These are phyloP conservation scores for Leuctra nigra DNA, from an alignment of 2,888 invertebrate species.

Conservation along the genomic window DNA sequence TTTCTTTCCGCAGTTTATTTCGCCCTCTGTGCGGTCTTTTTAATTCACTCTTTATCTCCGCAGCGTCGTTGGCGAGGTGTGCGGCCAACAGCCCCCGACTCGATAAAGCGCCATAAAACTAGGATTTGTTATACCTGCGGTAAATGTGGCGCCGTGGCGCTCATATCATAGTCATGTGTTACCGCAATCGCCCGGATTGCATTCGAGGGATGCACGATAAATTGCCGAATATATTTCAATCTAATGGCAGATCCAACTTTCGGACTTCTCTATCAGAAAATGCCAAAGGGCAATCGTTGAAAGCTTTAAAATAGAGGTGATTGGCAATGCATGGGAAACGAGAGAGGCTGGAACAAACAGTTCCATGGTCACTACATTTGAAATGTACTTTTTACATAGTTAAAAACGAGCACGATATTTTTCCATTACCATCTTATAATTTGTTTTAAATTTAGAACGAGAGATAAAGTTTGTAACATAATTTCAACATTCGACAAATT, in stretches of 20 bases:
- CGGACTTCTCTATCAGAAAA: no score
- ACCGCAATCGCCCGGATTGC: conserved; percentile 3
- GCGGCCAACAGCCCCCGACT: conserved; percentile 8
- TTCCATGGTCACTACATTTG: no score
- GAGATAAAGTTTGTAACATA: no score
- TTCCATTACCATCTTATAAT: no score
- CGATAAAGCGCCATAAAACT: conserved; percentile 20
- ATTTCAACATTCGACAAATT: no score
- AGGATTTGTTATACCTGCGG: conserved; percentile 24
- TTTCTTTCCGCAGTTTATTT: conserved; percentile 10
- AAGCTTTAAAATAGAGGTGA: no score
- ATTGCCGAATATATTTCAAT: conserved; percentile 13
- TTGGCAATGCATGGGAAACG: no score
- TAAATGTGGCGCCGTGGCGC: conserved; percentile 2
- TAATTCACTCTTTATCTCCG: conserved; percentile 16
- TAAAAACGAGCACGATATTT: no score
- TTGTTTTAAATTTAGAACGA: no score
- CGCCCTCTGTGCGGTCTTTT: background rate
- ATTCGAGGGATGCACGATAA: background rate
- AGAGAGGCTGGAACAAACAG: no score
- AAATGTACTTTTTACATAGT: no score
- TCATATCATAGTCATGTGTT: conserved; percentile 3
- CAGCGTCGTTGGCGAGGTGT: background rate
- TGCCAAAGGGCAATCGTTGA: no score
- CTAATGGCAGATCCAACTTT: conserved; percentile 9